Percentiles rank a stretch among this genome's conserved stretches.
phyloP scores from a whole-genome alignment of 2,797 vertebrate genomes.

The Sebastes vulpes region DNA sequence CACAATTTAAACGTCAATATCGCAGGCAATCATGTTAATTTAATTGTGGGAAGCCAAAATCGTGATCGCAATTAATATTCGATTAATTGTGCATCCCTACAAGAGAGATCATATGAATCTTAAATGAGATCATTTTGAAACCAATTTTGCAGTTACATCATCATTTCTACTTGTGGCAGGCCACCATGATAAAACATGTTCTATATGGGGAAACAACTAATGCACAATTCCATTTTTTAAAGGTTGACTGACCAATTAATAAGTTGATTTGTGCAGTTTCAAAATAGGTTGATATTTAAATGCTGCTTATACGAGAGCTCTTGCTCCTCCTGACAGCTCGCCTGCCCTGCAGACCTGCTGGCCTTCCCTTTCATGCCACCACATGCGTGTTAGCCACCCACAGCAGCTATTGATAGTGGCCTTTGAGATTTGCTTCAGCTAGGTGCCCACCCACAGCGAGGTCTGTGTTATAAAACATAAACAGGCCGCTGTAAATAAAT shows the following conservation, averaged over 20 bases:
- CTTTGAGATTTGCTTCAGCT: conserved; percentile 1
- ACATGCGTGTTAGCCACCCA: neutral
- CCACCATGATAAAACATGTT: neutral
- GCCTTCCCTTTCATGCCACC: neutral
- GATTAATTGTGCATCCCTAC: too few relatives aligned
- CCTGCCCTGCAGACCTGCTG: neutral
- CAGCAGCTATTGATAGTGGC: neutral
- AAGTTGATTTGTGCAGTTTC: neutral
- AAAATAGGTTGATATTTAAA: neutral
- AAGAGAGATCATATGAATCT: neutral
- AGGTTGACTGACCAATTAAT: neutral
- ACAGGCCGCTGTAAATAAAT: neutral
- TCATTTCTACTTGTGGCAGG: neutral
- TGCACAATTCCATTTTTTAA: neutral
- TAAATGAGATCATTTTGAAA: neutral
- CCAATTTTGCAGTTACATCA: neutral
- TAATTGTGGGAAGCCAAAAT: too few relatives aligned
- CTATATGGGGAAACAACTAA: neutral
- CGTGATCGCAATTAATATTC: too few relatives aligned
- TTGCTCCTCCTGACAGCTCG: neutral
- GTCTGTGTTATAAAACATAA: neutral
- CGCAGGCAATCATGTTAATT: too few relatives aligned
- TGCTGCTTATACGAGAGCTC: neutral
- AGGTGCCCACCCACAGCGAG: neutral
- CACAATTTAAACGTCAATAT: too few relatives aligned